Evolutionary conservation across 2,888 invertebrate genomes (phyloP).

Genomic region (Netelia melanura): DNA sequence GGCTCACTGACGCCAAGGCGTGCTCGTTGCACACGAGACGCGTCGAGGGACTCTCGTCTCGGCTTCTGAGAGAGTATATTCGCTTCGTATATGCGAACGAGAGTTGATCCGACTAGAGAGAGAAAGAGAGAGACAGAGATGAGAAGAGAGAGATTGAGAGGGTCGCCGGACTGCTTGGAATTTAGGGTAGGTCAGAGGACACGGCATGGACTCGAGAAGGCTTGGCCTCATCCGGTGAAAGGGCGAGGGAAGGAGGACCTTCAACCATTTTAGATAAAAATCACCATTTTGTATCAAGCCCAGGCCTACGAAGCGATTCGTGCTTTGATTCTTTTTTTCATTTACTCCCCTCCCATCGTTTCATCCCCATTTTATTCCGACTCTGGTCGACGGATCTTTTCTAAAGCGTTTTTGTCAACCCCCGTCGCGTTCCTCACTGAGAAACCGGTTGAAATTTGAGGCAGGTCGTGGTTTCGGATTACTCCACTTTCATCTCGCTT

Average conservation of each 20-base stretch:
- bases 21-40: conserved; percentile 41
- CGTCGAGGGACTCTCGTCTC: conserved; percentile 41
- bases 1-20: conserved; percentile 61
- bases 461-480: conserved; percentile 64
- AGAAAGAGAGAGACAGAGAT: conserved; percentile 32
- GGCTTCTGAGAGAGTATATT: conserved; percentile 58
- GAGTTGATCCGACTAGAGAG: conserved; percentile 58
- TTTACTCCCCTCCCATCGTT: conserved; percentile 14
- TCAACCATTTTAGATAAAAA: conserved; percentile 53
- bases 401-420: conserved; percentile 50
- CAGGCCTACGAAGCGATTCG: conserved; percentile 24
- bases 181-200: conserved; percentile 79
- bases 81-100: conserved; percentile 50
- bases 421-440: neutral
- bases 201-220: conserved; percentile 35
- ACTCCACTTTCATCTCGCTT: conserved; percentile 38
- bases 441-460: conserved; percentile 66
- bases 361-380: conserved; percentile 50
- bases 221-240: conserved; percentile 13
- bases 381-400: conserved; percentile 35
- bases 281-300: conserved; percentile 60
- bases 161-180: conserved; percentile 73
- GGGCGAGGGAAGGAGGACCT: conserved; percentile 2
- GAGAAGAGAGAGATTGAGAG: conserved; percentile 39
- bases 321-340: conserved; percentile 7